Conservation (phyloP, 2,888 invertebrate species). For the Hydriomena furcata region DNA sequence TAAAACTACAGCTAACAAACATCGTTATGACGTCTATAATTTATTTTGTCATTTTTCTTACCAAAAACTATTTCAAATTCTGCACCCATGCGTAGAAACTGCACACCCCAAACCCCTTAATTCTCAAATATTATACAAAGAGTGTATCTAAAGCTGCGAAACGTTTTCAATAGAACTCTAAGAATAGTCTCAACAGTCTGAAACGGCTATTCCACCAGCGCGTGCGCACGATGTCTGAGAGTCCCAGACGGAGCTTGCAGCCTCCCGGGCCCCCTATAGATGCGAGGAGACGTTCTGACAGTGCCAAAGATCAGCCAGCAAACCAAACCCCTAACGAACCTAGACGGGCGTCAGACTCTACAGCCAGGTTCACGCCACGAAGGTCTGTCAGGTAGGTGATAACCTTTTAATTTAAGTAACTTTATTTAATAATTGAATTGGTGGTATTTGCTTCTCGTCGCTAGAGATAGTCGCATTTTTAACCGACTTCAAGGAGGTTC, state of each 20-base stretch:
- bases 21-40: not conserved
- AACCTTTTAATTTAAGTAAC: not conserved
- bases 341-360: conserved; percentile 68
- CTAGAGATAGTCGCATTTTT: too few species aligned
- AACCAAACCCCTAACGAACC: conserved; percentile 46
- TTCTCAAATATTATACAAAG: not conserved
- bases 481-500: too few species aligned
- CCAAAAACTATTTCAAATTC: not conserved
- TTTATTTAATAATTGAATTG: too few species aligned
- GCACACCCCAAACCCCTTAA: conserved; percentile 1
- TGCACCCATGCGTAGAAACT: conserved; percentile 5
- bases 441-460: too few species aligned
- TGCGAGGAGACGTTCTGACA: conserved; percentile 66
- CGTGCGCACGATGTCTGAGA: conserved; percentile 69
- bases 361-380: conserved; percentile 56
- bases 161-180: conserved; percentile 25
- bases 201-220: conserved; percentile 50
- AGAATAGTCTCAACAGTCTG: conserved; percentile 28
- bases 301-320: conserved; percentile 51
- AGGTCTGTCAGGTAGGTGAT: conserved; percentile 48
- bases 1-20: not conserved
- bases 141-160: conserved; percentile 18
- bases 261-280: conserved; percentile 53
- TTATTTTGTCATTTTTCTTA: not conserved
- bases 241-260: conserved; percentile 64